Evolutionary conservation across 2,888 invertebrate genomes (phyloP), one percentile per base, ranked within the genome.

Genomic region (Clunio marinus): DNA sequence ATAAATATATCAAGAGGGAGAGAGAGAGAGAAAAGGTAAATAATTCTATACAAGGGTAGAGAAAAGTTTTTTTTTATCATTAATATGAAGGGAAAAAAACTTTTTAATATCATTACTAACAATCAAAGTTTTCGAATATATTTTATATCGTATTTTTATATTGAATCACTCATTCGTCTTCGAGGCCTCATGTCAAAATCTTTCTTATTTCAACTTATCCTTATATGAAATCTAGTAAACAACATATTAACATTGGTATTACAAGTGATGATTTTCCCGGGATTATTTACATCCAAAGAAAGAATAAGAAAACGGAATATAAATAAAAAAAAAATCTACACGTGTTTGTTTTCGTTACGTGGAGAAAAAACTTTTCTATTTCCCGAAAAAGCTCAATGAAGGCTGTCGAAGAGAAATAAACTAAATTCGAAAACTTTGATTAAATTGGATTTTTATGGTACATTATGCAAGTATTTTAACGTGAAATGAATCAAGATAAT

Each of bases 371-470:
- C 35, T 8, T 8, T 32, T 32, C 13, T 8, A 8, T 32, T 32
- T 32, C 35, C 35, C 35, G 35, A 32, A 32, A 32, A 32, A 8
- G 35, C 13, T 32, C 13, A 13, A 32, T 75, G 73, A 75, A 77
- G 78, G 78, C 78, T 78, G 78, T 77, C 78, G 73, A 32, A 62
- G 41, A n/a, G 41, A 41, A 65, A 65, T 13, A 45, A 65, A 35
- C 25, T 74, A 73, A 71, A 77, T 78, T 78, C 78, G 78, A 78
- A 78, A 78, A 77, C 78, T 77, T 78, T 78, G 76, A 76, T 75
- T 71, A 41, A 32, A n/a, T n/a, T n/a, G n/a, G n/a, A n/a, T n/a
- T n/a, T n/a, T n/a, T n/a, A n/a, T n/a, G n/a, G n/a, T n/a, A n/a
- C n/a, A n/a, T n/a, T n/a, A n/a, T n/a, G n/a, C n/a, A n/a, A n/a